phyloP scores from a whole-genome alignment of 2,888 invertebrate genomes.

The Chrysina gloriosa region DNA sequence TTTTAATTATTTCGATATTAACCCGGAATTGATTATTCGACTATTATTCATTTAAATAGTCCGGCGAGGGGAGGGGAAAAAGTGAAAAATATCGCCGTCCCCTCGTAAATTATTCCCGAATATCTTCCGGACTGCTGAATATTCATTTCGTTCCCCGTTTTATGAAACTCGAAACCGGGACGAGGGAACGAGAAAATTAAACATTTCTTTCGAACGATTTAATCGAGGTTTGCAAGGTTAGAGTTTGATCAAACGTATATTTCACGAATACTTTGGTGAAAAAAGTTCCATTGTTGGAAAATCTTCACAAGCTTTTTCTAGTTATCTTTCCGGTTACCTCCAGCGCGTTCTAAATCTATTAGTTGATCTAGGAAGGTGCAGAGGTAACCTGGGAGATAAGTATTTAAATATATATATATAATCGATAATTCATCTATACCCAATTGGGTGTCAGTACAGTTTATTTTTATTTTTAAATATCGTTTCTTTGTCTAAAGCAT shows the following conservation, averaged over 20 bases:
- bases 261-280: constrained; percentile 3
- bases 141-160: constrained; percentile 32
- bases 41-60: constrained; percentile 40
- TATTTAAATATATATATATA: no score
- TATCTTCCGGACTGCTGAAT: constrained; percentile 32
- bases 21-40: constrained; percentile 32
- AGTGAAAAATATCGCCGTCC: constrained; percentile 30
- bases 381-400: no score
- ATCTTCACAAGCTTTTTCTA: neutral
- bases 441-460: no score
- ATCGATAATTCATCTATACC: no score
- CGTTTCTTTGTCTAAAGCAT: no score
- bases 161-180: constrained; percentile 13
- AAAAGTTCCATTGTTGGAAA: constrained; percentile 1
- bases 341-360: no score
- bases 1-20: constrained; percentile 42
- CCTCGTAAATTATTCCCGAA: constrained; percentile 32
- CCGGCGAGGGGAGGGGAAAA: no score
- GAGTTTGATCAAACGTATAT: constrained; percentile 24
- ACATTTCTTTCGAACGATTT: constrained; percentile 32
- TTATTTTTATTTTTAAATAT: no score
- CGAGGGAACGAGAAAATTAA: constrained; percentile 26
- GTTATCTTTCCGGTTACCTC: no score
- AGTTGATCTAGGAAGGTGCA: neutral
- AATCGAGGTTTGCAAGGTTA: constrained; percentile 23